Conservation (phyloP, 2,888 invertebrate species). For the Apamea crenata region DNA sequence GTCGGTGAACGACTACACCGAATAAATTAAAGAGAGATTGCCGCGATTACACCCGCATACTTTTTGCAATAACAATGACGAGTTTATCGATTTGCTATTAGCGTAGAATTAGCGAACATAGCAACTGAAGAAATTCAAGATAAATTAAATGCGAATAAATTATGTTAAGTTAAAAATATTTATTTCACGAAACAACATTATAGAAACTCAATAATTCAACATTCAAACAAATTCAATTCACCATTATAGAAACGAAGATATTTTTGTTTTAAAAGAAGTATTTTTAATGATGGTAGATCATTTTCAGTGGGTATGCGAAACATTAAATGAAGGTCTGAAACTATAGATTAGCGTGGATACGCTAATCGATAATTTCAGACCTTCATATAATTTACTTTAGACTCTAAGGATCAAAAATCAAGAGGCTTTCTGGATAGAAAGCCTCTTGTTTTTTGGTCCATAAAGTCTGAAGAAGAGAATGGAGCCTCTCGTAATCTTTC, state of each 20-base stretch:
- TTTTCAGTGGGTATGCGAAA: neutral
- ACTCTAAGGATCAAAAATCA: no score
- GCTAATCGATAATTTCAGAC: no score
- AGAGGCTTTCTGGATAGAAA: no score
- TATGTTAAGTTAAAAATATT: neutral
- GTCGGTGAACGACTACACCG: conserved; percentile 23
- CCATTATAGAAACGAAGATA: neutral
- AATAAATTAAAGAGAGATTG: conserved; percentile 59
- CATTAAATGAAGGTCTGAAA: neutral
- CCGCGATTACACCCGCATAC: conserved; percentile 70
- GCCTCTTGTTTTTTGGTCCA: neutral
- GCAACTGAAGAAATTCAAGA: conserved; percentile 15
- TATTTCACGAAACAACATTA: neutral
- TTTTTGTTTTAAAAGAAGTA: neutral
- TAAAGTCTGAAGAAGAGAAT: neutral
- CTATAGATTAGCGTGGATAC: neutral
- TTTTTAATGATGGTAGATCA: neutral
- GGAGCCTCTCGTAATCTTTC: neutral
- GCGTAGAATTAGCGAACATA: conserved; percentile 20
- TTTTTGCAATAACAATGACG: conserved; percentile 46
- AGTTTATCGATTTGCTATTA: conserved; percentile 52
- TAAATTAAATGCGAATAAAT: conserved; percentile 14
- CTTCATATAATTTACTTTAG: no score
- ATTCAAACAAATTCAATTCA: no score
- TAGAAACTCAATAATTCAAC: no score